A percentile compares a stretch with the other conserved stretches of the same genome.
Conservation (phyloP, 2,113 vertebrate genomes). For the Chloroceryle aenea region DNA sequence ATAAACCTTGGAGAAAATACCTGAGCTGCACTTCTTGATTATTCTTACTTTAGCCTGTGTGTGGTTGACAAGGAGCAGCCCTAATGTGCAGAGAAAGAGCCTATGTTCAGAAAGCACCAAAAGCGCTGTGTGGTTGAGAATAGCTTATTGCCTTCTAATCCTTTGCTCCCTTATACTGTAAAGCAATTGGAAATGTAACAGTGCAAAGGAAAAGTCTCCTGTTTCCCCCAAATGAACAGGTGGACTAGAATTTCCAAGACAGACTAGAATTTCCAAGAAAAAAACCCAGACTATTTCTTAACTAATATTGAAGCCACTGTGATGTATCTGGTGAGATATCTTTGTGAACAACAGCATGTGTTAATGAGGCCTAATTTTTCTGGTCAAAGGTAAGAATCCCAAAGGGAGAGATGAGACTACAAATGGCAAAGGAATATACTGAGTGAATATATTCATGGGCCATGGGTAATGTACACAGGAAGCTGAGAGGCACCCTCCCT, state of each 20-base stretch:
- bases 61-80: not conserved
- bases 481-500: not conserved
- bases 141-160: not conserved
- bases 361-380: not conserved
- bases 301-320: not conserved
- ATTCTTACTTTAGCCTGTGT: not conserved
- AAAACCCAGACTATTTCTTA: not conserved
- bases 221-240: not conserved
- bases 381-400: not conserved
- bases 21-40: not conserved
- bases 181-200: not conserved
- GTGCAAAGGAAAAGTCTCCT: not conserved
- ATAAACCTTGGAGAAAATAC: not conserved
- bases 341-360: not conserved
- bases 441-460: too few species aligned
- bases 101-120: not conserved
- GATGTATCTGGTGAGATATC: not conserved
- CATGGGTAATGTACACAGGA: too few species aligned
- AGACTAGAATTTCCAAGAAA: not conserved
- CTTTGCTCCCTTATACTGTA: not conserved
- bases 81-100: not conserved
- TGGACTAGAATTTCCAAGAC: not conserved
- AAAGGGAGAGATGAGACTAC: not conserved
- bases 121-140: not conserved
- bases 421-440: not conserved